phyloP scores from a whole-genome alignment of 2,113 vertebrate species.

The Morone chrysops region DNA sequence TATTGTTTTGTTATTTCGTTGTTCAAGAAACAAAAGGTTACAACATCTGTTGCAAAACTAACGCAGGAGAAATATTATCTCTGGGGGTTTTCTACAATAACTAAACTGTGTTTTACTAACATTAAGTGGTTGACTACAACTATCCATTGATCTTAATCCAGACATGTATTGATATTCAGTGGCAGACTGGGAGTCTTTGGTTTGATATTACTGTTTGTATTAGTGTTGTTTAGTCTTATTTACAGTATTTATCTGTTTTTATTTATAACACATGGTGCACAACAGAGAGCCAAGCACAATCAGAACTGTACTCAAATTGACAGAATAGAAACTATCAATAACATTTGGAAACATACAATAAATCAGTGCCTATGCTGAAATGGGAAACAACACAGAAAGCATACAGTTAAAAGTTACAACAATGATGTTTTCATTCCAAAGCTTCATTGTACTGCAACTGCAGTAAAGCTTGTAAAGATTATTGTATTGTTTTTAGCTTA shows the following conservation, averaged over 20 bases:
- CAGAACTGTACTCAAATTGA: neutral
- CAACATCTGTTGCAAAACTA: neutral
- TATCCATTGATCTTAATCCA: slow-evolving; percentile 9
- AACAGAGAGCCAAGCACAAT: slow-evolving; percentile 9
- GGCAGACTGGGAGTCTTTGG: neutral
- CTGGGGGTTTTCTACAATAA: neutral
- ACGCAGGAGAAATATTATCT: neutral
- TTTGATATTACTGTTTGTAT: neutral
- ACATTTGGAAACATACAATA: neutral
- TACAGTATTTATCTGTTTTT: slow-evolving; percentile 8
- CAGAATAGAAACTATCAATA: neutral
- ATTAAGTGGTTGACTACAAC: neutral
- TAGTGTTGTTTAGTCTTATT: slow-evolving; percentile 17
- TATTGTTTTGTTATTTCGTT: neutral
- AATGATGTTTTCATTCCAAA: neutral
- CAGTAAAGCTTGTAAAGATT: neutral
- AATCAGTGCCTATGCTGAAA: neutral
- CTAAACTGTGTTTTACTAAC: neutral
- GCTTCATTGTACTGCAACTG: neutral
- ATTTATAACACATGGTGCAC: neutral
- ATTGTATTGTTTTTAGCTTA: neutral
- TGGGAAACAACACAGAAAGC: neutral
- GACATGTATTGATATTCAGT: slow-evolving; percentile 3
- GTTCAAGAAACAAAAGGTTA: slow-evolving; percentile 18
- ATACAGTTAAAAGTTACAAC: neutral